Percentiles rank a stretch among this genome's conserved stretches.
Conservation (phyloP, 2,888 invertebrate genomes). For the Notodonta ziczac region DNA sequence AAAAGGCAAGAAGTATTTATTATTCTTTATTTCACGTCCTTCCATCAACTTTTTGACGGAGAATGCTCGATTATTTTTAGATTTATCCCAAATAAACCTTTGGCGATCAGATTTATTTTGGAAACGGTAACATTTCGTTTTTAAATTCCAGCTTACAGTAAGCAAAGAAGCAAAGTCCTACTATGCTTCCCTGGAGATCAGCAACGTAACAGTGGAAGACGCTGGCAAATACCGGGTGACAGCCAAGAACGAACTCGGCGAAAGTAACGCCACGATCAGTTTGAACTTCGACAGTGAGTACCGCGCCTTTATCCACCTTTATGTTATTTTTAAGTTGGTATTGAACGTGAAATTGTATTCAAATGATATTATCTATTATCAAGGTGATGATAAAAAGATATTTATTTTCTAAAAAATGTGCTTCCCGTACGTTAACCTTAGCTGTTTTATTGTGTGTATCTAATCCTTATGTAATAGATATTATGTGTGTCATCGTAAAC, state of each 20-base stretch:
- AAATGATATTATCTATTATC: neutral
- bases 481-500: slow-evolving; percentile 57
- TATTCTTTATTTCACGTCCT: no score
- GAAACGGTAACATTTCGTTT: neutral
- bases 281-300: slow-evolving; percentile 99
- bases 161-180: slow-evolving; percentile 97
- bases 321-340: neutral
- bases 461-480: slow-evolving; percentile 62
- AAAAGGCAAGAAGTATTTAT: no score
- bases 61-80: no score
- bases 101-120: no score
- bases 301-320: neutral
- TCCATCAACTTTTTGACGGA: no score
- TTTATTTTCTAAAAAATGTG: slow-evolving; percentile 20
- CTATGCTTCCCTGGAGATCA: slow-evolving; percentile 96
- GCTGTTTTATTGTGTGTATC: slow-evolving; percentile 65
- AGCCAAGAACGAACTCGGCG: slow-evolving; percentile 98
- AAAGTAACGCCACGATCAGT: slow-evolving; percentile 98
- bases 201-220: slow-evolving; percentile 97
- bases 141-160: slow-evolving; percentile 88
- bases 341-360: neutral
- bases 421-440: slow-evolving; percentile 57
- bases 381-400: neutral
- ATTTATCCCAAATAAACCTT: no score
- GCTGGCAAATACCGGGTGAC: slow-evolving; percentile 98